Conservation (phyloP, 2,797 vertebrate genomes). For the Mormyrops boulengeri region DNA sequence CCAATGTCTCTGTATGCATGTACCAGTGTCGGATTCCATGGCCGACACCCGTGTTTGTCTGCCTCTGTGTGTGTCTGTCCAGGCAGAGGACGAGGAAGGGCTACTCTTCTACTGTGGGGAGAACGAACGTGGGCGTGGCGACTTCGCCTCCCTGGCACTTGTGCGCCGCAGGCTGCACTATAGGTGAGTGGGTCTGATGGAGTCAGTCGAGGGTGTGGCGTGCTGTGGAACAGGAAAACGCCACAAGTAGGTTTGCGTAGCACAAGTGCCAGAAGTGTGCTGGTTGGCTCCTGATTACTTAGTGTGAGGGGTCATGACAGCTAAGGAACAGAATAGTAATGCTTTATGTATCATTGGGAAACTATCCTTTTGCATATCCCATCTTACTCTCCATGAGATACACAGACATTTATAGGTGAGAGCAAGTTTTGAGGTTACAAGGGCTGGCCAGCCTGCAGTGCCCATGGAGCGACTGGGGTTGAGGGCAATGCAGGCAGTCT, state of each 20-base stretch:
- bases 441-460: background rate
- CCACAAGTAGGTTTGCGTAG: background rate
- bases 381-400: background rate
- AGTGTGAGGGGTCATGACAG: background rate
- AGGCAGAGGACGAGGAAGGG: slow-evolving; percentile 82
- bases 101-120: slow-evolving; percentile 90
- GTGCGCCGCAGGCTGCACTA: slow-evolving; percentile 77
- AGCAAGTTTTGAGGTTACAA: background rate
- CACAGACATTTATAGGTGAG: background rate
- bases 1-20: background rate
- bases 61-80: slow-evolving; percentile 24
- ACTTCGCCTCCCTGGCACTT: slow-evolving; percentile 82
- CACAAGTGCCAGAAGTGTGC: background rate
- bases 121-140: slow-evolving; percentile 80
- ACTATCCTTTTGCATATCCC: background rate
- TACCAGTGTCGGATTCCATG: background rate
- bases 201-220: background rate
- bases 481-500: background rate
- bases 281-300: background rate
- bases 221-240: background rate
- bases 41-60: background rate
- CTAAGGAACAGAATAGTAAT: background rate
- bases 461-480: background rate
- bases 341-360: background rate
- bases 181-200: slow-evolving; percentile 65